A percentile compares a stretch with the other conserved stretches of the same genome.
phyloP scores from a whole-genome alignment of 2,113 vertebrate genomes.

The Myrmophylax atrothorax region DNA sequence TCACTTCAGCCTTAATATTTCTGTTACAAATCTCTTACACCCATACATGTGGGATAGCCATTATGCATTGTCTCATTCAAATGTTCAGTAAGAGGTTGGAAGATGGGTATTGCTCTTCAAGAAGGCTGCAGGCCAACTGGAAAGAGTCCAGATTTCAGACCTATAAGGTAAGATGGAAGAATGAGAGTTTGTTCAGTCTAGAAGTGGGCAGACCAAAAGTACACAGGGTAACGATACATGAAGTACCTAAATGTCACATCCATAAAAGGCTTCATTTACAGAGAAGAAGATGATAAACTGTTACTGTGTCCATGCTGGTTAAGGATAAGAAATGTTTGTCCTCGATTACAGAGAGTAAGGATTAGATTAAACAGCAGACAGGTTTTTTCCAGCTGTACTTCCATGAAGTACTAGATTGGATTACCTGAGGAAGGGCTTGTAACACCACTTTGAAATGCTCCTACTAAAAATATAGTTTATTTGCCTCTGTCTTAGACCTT shows the following conservation, averaged over 20 bases:
- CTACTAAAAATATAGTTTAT: not conserved
- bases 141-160: not conserved
- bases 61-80: not conserved
- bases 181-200: not conserved
- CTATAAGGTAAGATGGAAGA: not conserved
- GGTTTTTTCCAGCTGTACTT: not conserved
- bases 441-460: not conserved
- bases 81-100: not conserved
- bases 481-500: not conserved
- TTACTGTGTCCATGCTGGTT: not conserved
- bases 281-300: not conserved
- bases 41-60: not conserved
- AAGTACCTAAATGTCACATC: conserved; percentile 22
- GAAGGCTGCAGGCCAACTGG: not conserved
- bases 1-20: not conserved
- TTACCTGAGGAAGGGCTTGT: not conserved
- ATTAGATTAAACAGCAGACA: conserved; percentile 6
- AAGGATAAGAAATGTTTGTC: conserved; percentile 8
- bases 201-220: not conserved
- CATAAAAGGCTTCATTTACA: conserved; percentile 34
- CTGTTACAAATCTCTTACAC: not conserved
- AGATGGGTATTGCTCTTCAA: not conserved
- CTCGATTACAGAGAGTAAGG: not conserved
- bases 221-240: not conserved
- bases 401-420: not conserved